A percentile compares a stretch with the other conserved stretches of the same genome.
Evolutionary conservation across 2,888 invertebrate species (phyloP).

Genomic region (Ceramica pisi): DNA sequence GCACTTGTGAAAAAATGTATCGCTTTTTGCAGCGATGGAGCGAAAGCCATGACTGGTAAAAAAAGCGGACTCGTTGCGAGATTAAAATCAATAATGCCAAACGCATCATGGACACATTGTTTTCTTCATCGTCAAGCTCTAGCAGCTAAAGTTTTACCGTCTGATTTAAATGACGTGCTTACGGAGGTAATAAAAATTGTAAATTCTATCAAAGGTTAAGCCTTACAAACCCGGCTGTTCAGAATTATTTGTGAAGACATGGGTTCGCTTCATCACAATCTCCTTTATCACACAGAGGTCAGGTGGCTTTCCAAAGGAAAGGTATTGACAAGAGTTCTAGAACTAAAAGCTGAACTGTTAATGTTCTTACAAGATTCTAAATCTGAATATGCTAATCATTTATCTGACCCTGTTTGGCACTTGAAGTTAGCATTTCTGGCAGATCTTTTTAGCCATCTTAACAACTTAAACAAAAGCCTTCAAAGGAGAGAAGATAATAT

Average conservation of each 20-base stretch:
- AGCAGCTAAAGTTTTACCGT: slow-evolving; percentile 18
- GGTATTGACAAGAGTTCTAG: slow-evolving; percentile 48
- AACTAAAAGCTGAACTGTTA: slow-evolving; percentile 42
- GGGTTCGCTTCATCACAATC: slow-evolving; percentile 52
- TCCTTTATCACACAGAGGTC: slow-evolving; percentile 62
- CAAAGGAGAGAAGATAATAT: slow-evolving; percentile 62
- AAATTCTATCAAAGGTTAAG: slow-evolving; percentile 62
- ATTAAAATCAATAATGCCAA: slow-evolving; percentile 60
- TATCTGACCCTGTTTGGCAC: slow-evolving; percentile 53
- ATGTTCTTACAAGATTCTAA: slow-evolving; percentile 9
- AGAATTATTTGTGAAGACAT: slow-evolving; percentile 15
- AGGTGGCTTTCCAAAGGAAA: slow-evolving; percentile 62
- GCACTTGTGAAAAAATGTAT: slow-evolving; percentile 55
- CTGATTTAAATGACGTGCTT: slow-evolving; percentile 35
- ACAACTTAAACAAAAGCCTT: slow-evolving; percentile 54
- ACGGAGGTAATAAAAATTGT: slow-evolving; percentile 56
- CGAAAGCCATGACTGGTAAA: slow-evolving; percentile 67
- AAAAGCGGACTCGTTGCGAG: slow-evolving; percentile 61
- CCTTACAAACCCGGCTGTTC: slow-evolving; percentile 12
- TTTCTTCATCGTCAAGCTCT: slow-evolving; percentile 67
- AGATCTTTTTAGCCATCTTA: slow-evolving; percentile 60
- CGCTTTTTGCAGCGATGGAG: slow-evolving; percentile 66
- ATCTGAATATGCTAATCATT: slow-evolving; percentile 18
- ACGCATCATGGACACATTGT: slow-evolving; percentile 57
- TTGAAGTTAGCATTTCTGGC: slow-evolving; percentile 65